Evolutionary conservation across 2,113 vertebrate genomes (phyloP), one percentile per base, ranked within the genome.

Genomic region (Pampusana beccarii): DNA sequence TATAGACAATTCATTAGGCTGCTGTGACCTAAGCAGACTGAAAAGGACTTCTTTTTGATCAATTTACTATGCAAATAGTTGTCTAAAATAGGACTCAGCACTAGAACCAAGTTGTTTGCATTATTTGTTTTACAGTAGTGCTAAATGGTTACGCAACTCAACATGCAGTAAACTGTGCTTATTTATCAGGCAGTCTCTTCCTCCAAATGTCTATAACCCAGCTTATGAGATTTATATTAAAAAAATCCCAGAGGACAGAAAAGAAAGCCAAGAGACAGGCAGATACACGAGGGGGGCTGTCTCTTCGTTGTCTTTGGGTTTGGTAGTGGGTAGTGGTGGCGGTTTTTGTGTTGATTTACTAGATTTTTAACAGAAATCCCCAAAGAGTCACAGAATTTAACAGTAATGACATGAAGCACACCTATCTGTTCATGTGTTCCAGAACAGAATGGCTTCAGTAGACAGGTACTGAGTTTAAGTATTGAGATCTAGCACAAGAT

Each of bases 1-100:
- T 60, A 73, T 29, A 48, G 85, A 88, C 85, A 94, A 95, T 74
- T 92, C 56, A 64, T 88, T 79, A 90, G 69, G 36, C 72, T 93
- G 60, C 71, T 90, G 51, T 84, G 71, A 86, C 67, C 80, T 75
- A 62, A 86, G 70, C 2, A 67, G 60, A 66, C 36, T 80, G 24
- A 86, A 77, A 11, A 86, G 64, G 33, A 73, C 40, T 95, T 23
- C 46, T 93, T 93, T 92, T 83, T 74, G 38, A 48, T 88, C 82
- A 71, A 67, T 74, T 94, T 88, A 90, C 75, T 70, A 81, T 80
- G 91, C 85, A 92, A 92, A 96, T 58, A 67, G 48, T 79, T 91
- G 83, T 56, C 73, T 84, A 88, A 91, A 57, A 78, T 29, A 14
- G 64, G 58, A 90, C 42, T 61, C 65, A 51, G 67, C 62, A 78